phyloP scores from a whole-genome alignment of 2,888 invertebrate genomes.

The Pediacus dermestoides region DNA sequence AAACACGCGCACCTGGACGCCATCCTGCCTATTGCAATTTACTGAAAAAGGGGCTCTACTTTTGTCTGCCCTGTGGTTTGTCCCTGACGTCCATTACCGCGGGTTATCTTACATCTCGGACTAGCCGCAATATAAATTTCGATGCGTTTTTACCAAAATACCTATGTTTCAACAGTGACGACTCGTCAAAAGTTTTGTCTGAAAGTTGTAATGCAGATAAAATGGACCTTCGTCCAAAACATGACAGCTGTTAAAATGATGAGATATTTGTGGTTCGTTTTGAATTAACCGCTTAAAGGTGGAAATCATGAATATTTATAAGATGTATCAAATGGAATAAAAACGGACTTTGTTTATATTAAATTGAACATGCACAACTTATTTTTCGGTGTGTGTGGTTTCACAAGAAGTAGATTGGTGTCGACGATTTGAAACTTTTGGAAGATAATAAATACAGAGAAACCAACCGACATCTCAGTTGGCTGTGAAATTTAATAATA shows the following conservation, averaged over 20 bases:
- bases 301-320: too few species aligned
- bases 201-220: slow-evolving; percentile 18
- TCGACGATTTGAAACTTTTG: too few species aligned
- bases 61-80: slow-evolving; percentile 5
- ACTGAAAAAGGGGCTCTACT: slow-evolving; percentile 8
- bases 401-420: too few species aligned
- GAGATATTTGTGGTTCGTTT: too few species aligned
- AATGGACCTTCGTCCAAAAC: slow-evolving; percentile 14
- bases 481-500: too few species aligned
- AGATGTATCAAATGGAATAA: too few species aligned
- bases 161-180: slow-evolving; percentile 23
- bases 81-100: slow-evolving; percentile 26
- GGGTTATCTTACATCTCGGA: slow-evolving; percentile 27
- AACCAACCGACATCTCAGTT: too few species aligned
- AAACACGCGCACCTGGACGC: slow-evolving; percentile 18
- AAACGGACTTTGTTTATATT: too few species aligned
- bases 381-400: too few species aligned
- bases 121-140: slow-evolving; percentile 6
- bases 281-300: too few species aligned
- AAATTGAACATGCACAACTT: too few species aligned
- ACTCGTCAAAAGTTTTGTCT: slow-evolving; percentile 23
- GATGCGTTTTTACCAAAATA: slow-evolving; percentile 21
- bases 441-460: too few species aligned
- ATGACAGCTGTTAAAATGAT: slow-evolving; percentile 21
- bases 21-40: slow-evolving; percentile 18